Conservation (phyloP, 2,797 vertebrate species). For the Enteromius treurensis region DNA sequence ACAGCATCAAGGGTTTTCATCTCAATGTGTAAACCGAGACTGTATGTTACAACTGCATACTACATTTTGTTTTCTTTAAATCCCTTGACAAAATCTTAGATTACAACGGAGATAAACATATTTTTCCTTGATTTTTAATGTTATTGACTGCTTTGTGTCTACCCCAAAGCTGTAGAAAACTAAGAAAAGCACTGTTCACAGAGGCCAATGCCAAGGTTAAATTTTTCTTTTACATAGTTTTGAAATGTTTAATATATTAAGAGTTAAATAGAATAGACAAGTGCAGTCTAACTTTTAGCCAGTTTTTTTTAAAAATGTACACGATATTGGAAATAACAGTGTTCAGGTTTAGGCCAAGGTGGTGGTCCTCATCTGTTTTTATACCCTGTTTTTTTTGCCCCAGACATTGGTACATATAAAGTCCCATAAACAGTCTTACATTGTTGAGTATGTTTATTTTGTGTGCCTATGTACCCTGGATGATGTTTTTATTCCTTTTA, state of each 20-base stretch:
- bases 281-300: not conserved
- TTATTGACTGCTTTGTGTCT: constrained; percentile 2
- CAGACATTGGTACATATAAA: not conserved
- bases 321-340: not conserved
- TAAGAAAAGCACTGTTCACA: constrained; percentile 17
- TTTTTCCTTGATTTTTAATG: constrained; percentile 14
- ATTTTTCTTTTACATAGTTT: not conserved
- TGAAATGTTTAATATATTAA: constrained; percentile 38
- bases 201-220: constrained; percentile 3
- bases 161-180: constrained; percentile 34
- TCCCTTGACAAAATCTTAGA: not conserved
- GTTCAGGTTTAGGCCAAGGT: not conserved
- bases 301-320: not conserved
- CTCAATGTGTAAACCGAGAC: not conserved
- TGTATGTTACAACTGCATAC: constrained; percentile 19
- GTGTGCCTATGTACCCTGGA: constrained; percentile 9
- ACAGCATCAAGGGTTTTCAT: not conserved
- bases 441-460: not conserved
- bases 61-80: not conserved
- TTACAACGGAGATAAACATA: constrained; percentile 14
- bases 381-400: not conserved
- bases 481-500: not conserved
- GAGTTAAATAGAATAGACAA: constrained; percentile 1
- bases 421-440: not conserved
- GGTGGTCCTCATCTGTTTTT: not conserved